A percentile compares a stretch with the other conserved stretches of the same genome.
These are phyloP conservation scores for Gallinago jamesoni DNA, from an alignment of 2,113 vertebrate species.

Conservation along the genomic window DNA sequence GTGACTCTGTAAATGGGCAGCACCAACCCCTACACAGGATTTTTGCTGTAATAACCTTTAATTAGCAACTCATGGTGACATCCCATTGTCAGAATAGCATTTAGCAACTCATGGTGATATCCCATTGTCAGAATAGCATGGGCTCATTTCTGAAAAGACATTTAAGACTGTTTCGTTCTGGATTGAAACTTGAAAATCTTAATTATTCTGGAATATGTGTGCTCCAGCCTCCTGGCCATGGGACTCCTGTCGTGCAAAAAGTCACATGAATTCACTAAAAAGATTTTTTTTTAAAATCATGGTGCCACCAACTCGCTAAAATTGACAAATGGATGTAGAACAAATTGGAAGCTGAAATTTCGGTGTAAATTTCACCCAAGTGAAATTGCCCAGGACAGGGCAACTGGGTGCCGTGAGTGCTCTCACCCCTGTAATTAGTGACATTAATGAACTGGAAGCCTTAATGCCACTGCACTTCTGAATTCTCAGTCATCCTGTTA, in stretches of 20 bases:
- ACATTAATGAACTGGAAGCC: neutral
- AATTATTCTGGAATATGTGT: fast-evolving
- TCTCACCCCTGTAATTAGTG: neutral
- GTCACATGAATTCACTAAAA: neutral
- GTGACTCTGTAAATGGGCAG: neutral
- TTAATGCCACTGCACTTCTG: neutral
- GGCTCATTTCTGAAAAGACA: neutral
- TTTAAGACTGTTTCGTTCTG: neutral
- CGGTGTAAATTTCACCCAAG: neutral
- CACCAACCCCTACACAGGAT: neutral
- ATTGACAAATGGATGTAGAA: neutral
- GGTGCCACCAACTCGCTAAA: neutral
- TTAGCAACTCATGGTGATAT: neutral
- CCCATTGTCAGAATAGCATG: neutral
- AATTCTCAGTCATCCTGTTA: neutral
- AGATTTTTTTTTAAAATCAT: neutral
- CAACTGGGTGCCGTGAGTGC: fast-evolving
- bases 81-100: neutral
- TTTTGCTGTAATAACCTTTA: neutral
- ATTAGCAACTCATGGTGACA: neutral
- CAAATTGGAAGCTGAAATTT: neutral
- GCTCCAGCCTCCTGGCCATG: neutral
- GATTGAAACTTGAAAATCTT: neutral
- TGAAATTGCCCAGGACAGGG: neutral
- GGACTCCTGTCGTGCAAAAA: neutral